phyloP scores from a whole-genome alignment of 2,888 invertebrate genomes.

The Hydrotaea diabolus region DNA sequence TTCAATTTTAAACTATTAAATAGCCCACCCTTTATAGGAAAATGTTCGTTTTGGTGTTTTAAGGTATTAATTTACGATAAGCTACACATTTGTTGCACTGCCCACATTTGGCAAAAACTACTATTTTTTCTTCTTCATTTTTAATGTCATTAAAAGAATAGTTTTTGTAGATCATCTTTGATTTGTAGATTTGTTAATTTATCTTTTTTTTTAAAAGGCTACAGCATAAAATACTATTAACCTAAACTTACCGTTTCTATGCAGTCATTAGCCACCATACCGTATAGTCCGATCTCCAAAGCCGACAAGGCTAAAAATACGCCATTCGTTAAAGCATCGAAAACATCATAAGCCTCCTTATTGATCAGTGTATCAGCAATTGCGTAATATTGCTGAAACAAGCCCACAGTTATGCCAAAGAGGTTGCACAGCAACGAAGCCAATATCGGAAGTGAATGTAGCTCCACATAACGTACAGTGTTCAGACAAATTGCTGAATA shows the following conservation, averaged over 20 bases:
- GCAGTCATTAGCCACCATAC: slow-evolving; percentile 70
- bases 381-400: slow-evolving; percentile 74
- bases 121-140: too few species aligned
- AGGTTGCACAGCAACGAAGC: slow-evolving; percentile 76
- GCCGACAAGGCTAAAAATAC: slow-evolving; percentile 75
- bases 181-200: too few species aligned
- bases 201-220: too few species aligned
- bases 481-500: slow-evolving; percentile 71
- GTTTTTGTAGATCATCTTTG: too few species aligned
- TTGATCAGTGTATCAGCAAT: slow-evolving; percentile 75
- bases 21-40: too few species aligned
- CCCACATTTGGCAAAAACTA: too few species aligned
- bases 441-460: slow-evolving; percentile 72
- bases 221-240: too few species aligned
- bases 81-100: too few species aligned
- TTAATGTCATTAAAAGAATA: too few species aligned
- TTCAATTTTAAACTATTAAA: too few species aligned
- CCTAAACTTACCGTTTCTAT: slow-evolving; percentile 67
- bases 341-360: slow-evolving; percentile 73
- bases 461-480: slow-evolving; percentile 68
- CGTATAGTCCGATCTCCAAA: slow-evolving; percentile 73
- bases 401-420: slow-evolving; percentile 76
- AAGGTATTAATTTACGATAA: too few species aligned
- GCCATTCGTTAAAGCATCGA: slow-evolving; percentile 74
- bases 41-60: too few species aligned